These are phyloP conservation scores for Cylloceria caligata DNA, from an alignment of 2,888 invertebrate genomes.

Conservation along the genomic window DNA sequence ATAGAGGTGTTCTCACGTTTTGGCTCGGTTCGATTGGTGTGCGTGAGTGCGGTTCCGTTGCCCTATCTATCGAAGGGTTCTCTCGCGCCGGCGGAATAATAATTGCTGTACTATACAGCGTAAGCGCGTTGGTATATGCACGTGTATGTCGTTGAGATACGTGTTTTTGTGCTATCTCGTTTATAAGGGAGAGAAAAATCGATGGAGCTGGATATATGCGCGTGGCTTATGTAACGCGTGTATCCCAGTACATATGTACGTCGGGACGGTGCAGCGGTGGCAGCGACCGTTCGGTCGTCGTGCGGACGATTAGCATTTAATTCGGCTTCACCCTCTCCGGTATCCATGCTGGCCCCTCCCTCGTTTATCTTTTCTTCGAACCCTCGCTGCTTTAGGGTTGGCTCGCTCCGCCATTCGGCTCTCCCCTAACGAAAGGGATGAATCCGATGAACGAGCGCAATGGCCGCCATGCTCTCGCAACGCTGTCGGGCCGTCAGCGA, in stretches of 20 bases:
- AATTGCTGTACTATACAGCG: conserved; percentile 30
- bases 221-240: neutral
- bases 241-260: neutral
- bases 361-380: conserved; percentile 11
- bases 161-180: conserved; percentile 53
- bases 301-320: conserved; percentile 62
- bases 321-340: conserved; percentile 56
- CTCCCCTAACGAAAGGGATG: conserved; percentile 43
- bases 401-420: conserved; percentile 13
- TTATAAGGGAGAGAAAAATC: conserved; percentile 79
- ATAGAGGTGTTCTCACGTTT: neutral
- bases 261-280: conserved; percentile 29
- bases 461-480: conserved; percentile 47
- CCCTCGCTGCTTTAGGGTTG: conserved; percentile 49
- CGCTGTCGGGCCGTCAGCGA: neutral
- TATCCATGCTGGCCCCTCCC: conserved; percentile 57
- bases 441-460: conserved; percentile 59
- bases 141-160: conserved; percentile 21
- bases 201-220: conserved; percentile 78
- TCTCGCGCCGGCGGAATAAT: conserved; percentile 47
- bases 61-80: conserved; percentile 53
- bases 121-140: neutral
- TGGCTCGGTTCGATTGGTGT: conserved; percentile 20
- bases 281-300: conserved; percentile 37
- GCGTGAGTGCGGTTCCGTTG: conserved; percentile 39